Conservation (phyloP, 1,140 invertebrate species). For the Pissodes strobi region DNA sequence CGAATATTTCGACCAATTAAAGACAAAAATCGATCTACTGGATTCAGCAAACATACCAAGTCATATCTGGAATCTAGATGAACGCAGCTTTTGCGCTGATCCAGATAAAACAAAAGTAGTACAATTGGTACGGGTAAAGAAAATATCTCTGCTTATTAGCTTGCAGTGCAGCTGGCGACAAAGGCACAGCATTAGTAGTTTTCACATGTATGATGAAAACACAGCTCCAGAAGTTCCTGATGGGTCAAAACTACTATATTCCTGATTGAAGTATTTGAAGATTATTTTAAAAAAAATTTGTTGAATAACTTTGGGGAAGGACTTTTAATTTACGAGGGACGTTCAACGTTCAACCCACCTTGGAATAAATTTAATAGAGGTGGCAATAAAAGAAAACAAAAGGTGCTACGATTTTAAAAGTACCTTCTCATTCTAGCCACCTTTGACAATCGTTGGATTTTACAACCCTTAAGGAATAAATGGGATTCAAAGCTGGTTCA, state of each 20-base stretch:
- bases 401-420: neutral
- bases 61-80: conserved; percentile 22
- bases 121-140: neutral
- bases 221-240: neutral
- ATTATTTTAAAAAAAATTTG: neutral
- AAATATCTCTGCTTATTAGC: conserved; percentile 1
- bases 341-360: too few relatives aligned
- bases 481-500: neutral
- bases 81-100: conserved; percentile 14
- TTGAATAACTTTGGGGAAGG: too few relatives aligned
- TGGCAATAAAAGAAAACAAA: too few relatives aligned
- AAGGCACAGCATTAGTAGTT: neutral
- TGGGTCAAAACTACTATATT: neutral
- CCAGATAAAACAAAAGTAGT: conserved; percentile 20
- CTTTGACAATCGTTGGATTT: neutral
- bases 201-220: neutral
- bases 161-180: conserved; percentile 4
- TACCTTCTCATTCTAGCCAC: too few relatives aligned
- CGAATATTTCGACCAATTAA: conserved; percentile 2
- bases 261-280: neutral
- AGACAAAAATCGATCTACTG: neutral
- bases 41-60: neutral
- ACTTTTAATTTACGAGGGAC: neutral
- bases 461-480: neutral
- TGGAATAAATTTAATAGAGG: too few relatives aligned